Conservation (phyloP, 92 coral and sea anemone species). For the Muricea muricata region DNA sequence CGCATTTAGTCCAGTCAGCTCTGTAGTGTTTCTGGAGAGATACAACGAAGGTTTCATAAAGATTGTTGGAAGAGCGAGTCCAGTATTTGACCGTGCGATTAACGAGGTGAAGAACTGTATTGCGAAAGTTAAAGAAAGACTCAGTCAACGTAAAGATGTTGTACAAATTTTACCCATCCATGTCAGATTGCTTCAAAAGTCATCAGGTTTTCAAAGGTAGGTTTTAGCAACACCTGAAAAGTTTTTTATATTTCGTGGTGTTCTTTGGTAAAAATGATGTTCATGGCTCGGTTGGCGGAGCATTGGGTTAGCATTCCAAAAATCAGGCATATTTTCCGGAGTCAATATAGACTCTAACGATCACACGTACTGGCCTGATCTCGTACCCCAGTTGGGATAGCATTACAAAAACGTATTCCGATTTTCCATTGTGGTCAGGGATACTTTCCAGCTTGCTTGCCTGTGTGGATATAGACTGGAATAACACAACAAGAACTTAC, state of each 20-base stretch:
- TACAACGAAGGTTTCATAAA: slow-evolving; percentile 2
- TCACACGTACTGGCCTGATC: too few species aligned
- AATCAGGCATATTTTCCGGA: too few species aligned
- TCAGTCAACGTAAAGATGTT: background rate
- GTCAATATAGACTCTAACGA: too few species aligned
- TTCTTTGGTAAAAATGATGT: too few species aligned
- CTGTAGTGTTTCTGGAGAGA: background rate
- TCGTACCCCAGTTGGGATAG: too few species aligned
- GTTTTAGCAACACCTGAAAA: background rate
- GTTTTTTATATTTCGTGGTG: background rate
- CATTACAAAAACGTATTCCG: too few species aligned
- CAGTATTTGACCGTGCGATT: background rate
- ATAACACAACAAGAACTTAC: too few species aligned
- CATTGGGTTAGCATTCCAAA: too few species aligned
- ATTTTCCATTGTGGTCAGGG: too few species aligned
- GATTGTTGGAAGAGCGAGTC: slow-evolving; percentile 1
- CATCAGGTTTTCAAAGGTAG: background rate
- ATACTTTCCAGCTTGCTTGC: too few species aligned
- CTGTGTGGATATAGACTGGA: too few species aligned
- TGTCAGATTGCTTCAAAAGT: slow-evolving; percentile 11
- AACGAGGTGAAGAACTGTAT: slow-evolving; percentile 2
- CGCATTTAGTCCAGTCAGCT: background rate
- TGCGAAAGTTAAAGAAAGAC: background rate
- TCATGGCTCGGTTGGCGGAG: too few species aligned
- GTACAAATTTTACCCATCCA: background rate